A percentile compares a stretch with the other conserved stretches of the same genome.
Evolutionary conservation across 2,888 invertebrate species (phyloP).

Genomic region (Drosophila suboccidentalis): DNA sequence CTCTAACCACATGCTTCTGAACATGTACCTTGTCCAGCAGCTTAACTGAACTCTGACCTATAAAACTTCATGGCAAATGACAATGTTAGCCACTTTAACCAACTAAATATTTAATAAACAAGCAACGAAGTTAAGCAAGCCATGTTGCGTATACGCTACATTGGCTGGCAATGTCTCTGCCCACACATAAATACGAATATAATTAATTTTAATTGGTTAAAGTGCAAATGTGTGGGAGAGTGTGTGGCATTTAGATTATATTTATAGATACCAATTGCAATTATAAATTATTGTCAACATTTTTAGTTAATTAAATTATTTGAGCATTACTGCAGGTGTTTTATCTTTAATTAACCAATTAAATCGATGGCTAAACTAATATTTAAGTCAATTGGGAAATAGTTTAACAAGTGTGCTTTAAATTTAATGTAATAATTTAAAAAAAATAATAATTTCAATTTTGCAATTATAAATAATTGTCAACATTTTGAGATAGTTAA

Average conservation of each 20-base stretch:
- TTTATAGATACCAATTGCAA: constrained; percentile 2
- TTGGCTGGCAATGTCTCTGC: not conserved
- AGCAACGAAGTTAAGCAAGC: not conserved
- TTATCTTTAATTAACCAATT: constrained; percentile 5
- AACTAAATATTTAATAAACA: constrained; percentile 22
- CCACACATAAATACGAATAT: not conserved
- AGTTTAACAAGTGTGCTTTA: not conserved
- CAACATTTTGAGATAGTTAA: constrained; percentile 7
- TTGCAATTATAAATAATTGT: constrained; percentile 3
- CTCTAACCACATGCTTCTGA: not conserved
- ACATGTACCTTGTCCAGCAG: not conserved
- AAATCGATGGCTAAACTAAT: not conserved
- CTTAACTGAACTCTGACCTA: constrained; percentile 14
- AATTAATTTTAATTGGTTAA: constrained; percentile 27
- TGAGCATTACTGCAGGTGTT: not conserved
- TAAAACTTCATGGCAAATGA: not conserved
- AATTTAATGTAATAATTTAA: no score
- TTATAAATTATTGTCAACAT: constrained; percentile 8
- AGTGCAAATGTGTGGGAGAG: not conserved
- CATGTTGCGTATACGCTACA: constrained; percentile 7
- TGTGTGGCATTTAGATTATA: not conserved
- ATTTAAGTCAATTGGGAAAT: not conserved
- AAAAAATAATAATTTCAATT: no score
- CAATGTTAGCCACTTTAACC: constrained; percentile 2
- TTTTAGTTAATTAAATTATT: constrained; percentile 21